Base-by-base conservation (phyloP, 2,113 vertebrate genomes). In the Platysteira castanea region DNA sequence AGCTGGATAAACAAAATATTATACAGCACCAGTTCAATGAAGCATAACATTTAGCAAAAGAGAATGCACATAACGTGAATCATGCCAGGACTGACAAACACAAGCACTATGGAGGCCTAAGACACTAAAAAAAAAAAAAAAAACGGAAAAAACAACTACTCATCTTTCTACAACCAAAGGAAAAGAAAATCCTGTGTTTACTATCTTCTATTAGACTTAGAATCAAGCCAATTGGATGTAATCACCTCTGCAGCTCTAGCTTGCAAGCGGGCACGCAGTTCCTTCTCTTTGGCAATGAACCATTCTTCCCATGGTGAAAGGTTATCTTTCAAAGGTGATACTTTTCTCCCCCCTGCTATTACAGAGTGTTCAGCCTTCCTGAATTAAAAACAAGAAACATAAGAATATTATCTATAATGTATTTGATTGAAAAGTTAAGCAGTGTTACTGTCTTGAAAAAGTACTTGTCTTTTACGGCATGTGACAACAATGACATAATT, bases 271-370 rank as follows among this genome's bases (percentile, higher is more conserved):
- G 97, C 92, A 30, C 98, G 98, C 11, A 99, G 98, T 59, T 98
- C 98, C 97, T 97, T 99, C 88, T 99, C 98, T 97, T 99, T 99
- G 95, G 97, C 98, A 83, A 99, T 95, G 90, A 99, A 98, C 99
- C 99, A 99, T 85, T 98, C 83, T 96, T 99, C 98, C 99, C 99
- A 99, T 0, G 99, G 98, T 84, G 98, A 98, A 47, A 99, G 98
- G 61, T 81, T 90, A 61, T 96, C 95, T 91, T 95, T 63, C 74
- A 87, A 70, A 65, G 31, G 56, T 30, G 96, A 96, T 27, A 80
- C 85, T 33, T 88, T 49, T 67, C 73, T 42, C 15, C 31, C 65
- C 23, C 12, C 76, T 95, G 52, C 42, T 69, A 41, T 57, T 74
- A 95, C 90, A 82, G 79, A 57, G 9, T 64, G 56, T 68, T 90